Evolutionary conservation across 1,140 invertebrate genomes (phyloP).

Genomic region (Luehdorfia chinensis): DNA sequence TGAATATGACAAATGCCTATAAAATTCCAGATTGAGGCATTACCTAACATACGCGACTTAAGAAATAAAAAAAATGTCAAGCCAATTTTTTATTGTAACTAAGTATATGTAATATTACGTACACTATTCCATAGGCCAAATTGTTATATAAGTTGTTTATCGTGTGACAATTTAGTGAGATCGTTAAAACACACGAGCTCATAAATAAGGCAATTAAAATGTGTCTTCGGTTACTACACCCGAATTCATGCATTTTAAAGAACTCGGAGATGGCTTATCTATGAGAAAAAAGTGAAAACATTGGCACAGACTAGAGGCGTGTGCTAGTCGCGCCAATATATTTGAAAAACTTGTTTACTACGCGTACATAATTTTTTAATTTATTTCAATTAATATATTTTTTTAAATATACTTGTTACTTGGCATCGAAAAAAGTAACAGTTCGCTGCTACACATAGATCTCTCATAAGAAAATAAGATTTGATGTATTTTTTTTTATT

Average conservation of each 20-base stretch:
- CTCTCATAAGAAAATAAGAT: too few relatives aligned
- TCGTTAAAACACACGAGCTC: constrained; percentile 34
- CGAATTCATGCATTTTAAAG: constrained; percentile 55
- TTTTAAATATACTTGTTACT: too few relatives aligned
- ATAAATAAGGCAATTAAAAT: constrained; percentile 55
- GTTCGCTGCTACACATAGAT: too few relatives aligned
- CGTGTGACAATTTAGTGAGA: constrained; percentile 45
- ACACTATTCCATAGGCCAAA: constrained; percentile 3
- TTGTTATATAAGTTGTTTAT: constrained; percentile 20
- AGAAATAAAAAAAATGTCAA: constrained; percentile 2
- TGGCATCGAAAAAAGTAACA: too few relatives aligned
- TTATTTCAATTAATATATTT: too few relatives aligned
- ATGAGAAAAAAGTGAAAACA: constrained; percentile 50
- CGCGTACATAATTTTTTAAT: too few relatives aligned
- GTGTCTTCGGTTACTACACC: constrained; percentile 60
- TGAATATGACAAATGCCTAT: too few relatives aligned
- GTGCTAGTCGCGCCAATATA: too few relatives aligned
- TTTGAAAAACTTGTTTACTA: too few relatives aligned
- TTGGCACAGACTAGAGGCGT: not conserved
- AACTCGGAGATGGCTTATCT: constrained; percentile 35
- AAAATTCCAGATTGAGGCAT: not conserved
- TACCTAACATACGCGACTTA: not conserved
- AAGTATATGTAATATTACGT: not conserved
- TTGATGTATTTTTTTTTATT: too few relatives aligned
- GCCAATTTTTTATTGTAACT: too few relatives aligned